These are phyloP conservation scores for Pitta sordida DNA, from an alignment of 2,113 vertebrate species.

Conservation along the genomic window DNA sequence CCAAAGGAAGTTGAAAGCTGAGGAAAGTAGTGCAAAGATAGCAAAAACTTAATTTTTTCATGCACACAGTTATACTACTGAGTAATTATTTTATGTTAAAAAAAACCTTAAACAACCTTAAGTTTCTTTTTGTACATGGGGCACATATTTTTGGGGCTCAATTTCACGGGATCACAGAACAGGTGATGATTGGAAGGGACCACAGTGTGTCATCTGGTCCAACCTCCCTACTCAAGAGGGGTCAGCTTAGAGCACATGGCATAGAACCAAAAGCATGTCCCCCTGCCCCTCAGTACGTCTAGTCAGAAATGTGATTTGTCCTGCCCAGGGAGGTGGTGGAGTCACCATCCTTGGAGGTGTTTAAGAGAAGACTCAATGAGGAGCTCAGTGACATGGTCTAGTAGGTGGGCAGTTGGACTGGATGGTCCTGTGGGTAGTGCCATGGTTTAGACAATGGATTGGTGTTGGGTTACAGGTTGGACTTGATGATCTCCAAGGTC, in stretches of 20 bases:
- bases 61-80: not conserved
- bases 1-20: not conserved
- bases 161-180: not conserved
- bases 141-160: not conserved
- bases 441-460: too few species aligned
- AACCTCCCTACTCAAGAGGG: not conserved
- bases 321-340: too few species aligned
- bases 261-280: not conserved
- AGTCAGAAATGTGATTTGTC: not conserved
- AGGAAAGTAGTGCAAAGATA: not conserved
- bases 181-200: not conserved
- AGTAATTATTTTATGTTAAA: not conserved
- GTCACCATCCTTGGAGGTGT: too few species aligned
- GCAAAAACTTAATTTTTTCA: not conserved
- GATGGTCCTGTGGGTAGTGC: too few species aligned
- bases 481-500: too few species aligned
- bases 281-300: not conserved
- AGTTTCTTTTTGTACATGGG: not conserved
- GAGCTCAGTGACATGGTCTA: too few species aligned
- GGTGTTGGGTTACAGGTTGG: too few species aligned
- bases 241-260: not conserved
- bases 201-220: not conserved
- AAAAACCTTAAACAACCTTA: not conserved
- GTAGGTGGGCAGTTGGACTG: too few species aligned
- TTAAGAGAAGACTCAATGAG: too few species aligned